Conservation (phyloP, 2,888 invertebrate genomes). For the Melanargia galathea region DNA sequence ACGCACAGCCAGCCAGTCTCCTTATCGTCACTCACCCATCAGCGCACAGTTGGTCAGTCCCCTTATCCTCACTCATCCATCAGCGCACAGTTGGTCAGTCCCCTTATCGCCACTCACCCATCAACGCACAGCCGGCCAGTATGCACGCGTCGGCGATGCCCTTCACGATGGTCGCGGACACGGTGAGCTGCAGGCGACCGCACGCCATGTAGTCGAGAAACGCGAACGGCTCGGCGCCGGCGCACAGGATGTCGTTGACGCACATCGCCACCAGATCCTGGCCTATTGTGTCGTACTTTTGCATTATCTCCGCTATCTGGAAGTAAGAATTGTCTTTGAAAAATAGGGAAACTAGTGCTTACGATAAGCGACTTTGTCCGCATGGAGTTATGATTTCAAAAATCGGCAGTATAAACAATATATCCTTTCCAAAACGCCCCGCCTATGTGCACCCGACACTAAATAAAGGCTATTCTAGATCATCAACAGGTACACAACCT, state of each 20-base stretch:
- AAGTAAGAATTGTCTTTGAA: constrained; percentile 47
- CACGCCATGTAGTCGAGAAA: constrained; percentile 99
- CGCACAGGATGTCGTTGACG: constrained; percentile 97
- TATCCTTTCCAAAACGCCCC: too few relatives aligned
- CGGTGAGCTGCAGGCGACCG: constrained; percentile 89
- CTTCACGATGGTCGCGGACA: constrained; percentile 89
- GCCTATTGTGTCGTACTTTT: constrained; percentile 92
- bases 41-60: too few relatives aligned
- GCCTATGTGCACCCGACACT: too few relatives aligned
- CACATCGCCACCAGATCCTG: constrained; percentile 99
- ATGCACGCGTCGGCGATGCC: constrained; percentile 95
- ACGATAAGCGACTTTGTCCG: too few relatives aligned
- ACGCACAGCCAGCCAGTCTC: too few relatives aligned
- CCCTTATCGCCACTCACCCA: constrained; percentile 87
- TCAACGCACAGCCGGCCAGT: constrained; percentile 91
- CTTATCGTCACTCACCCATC: too few relatives aligned
- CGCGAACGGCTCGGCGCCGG: constrained; percentile 97
- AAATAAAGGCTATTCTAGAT: too few relatives aligned
- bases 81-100: too few relatives aligned
- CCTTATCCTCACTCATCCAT: too few relatives aligned
- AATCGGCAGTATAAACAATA: too few relatives aligned
- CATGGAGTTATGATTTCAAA: too few relatives aligned
- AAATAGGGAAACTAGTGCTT: neutral
- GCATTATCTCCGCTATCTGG: constrained; percentile 91
- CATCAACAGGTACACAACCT: neutral